phyloP scores from a whole-genome alignment of 2,888 invertebrate genomes.

The Microctonus hyperodae region DNA sequence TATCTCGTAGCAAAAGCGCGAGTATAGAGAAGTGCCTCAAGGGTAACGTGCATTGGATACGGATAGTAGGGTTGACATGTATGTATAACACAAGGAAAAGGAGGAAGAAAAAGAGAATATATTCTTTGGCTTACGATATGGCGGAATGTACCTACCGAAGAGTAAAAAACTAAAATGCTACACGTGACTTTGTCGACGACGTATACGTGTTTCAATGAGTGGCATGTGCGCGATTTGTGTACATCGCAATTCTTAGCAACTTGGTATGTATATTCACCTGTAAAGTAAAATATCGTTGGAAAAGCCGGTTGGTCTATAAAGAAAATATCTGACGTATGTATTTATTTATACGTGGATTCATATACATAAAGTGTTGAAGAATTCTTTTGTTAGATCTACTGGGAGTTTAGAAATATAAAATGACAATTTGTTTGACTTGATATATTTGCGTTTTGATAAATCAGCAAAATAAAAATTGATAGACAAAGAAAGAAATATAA shows the following conservation, averaged over 20 bases:
- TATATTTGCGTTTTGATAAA: slow-evolving; percentile 5
- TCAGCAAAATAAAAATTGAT: not conserved
- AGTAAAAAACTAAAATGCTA: not conserved
- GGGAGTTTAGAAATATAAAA: not conserved
- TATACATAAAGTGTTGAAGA: not conserved
- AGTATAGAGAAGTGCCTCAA: slow-evolving; percentile 19
- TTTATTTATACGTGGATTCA: not conserved
- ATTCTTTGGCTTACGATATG: not conserved
- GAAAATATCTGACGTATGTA: not conserved
- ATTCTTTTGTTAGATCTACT: slow-evolving; percentile 1
- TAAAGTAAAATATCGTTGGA: too few species aligned
- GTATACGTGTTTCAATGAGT: not conserved
- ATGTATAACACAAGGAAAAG: not conserved
- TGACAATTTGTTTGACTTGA: slow-evolving; percentile 21
- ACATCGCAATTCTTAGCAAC: not conserved
- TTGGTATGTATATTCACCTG: not conserved
- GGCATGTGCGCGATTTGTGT: not conserved
- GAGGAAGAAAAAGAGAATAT: slow-evolving; percentile 1
- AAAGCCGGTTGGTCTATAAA: not conserved
- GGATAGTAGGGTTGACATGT: not conserved
- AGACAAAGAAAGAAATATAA: not conserved
- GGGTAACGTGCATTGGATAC: slow-evolving; percentile 12
- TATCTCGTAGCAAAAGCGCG: slow-evolving; percentile 17
- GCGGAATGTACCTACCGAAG: not conserved
- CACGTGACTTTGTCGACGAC: not conserved